Conservation (phyloP, 2,113 vertebrate genomes). For the Anolis sagrei region DNA sequence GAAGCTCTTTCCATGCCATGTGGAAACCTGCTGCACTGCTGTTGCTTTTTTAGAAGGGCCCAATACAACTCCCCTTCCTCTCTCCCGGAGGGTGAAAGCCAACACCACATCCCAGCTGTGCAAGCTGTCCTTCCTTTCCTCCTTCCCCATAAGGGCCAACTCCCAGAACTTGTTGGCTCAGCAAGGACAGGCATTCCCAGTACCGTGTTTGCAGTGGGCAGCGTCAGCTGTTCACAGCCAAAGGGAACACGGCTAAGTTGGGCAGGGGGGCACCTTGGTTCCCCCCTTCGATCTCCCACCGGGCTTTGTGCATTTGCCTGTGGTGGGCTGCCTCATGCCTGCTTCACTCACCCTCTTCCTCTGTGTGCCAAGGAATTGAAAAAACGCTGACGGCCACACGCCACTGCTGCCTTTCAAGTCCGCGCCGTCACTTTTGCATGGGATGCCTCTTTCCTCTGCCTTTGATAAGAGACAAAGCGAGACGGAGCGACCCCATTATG, state of each 20-base stretch:
- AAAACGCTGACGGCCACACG: background rate
- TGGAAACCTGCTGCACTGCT: background rate
- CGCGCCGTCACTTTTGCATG: background rate
- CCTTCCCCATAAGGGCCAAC: too few relatives aligned
- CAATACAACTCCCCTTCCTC: background rate
- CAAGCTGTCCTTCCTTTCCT: background rate
- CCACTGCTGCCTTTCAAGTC: background rate
- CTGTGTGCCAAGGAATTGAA: background rate
- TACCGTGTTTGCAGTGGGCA: background rate
- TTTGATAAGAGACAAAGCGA: background rate
- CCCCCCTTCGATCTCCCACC: background rate
- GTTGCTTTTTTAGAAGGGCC: background rate
- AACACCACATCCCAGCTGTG: constrained; percentile 30
- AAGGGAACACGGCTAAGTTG: background rate
- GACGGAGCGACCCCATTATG: constrained; percentile 22
- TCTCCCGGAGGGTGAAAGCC: constrained; percentile 11
- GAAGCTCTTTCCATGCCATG: background rate
- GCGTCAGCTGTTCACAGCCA: constrained; percentile 2
- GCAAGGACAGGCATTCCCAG: constrained; percentile 14
- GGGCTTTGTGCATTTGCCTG: background rate
- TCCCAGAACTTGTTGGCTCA: constrained; percentile 17
- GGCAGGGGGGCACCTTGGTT: background rate
- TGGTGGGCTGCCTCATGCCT: background rate
- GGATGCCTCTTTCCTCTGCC: background rate
- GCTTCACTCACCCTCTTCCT: background rate